Evolutionary conservation across 2,888 invertebrate genomes (phyloP), one percentile per base, ranked within the genome.

Genomic region (Ceratothoa steindachneri): DNA sequence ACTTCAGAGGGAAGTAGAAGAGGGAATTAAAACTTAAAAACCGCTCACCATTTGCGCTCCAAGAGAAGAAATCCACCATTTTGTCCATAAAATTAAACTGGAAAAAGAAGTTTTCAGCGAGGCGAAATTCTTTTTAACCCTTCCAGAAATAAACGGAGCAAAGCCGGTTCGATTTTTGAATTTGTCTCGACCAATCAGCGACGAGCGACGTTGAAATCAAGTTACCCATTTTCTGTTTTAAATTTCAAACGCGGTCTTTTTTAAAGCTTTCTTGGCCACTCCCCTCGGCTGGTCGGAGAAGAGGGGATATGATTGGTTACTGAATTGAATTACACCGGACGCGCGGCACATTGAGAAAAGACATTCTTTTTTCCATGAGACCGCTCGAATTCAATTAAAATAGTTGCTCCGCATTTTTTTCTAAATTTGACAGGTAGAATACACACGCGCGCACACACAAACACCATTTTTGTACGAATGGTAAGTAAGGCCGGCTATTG

Each of bases 151-250:
- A 55, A 55, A 22, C 19, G 5, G 55, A 55, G 24, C 55, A 55
- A 5, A 12, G n/a, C 15, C 5, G 19, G 19, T 55, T 55, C 55
- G 55, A 55, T 55, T 55, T 55, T 55, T 55, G 55, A 55, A 55
- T 19, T 19, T 55, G 5, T 55, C 55, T 19, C 19, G 55, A 55
- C 55, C 55, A 55, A 55, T 55, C 55, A 55, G 55, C 55, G 24
- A 15, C 55, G 55, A 7, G 55, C 19, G 5, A 5, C 55, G 55
- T 55, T 55, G 19, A 55, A 55, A 19, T 55, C 55, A 55, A 55
- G 55, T 55, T 55, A 55, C 55, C 55, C 55, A 55, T 55, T 55
- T 55, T 55, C 55, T 55, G 24, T 55, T 55, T 55, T 55, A 55
- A 55, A 55, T 55, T 55, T 55, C 19, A 55, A 55, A 55, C 55